Percentiles rank a stretch among this genome's conserved stretches.
phyloP scores from a whole-genome alignment of 2,797 vertebrate species.

The Phrynocephalus vlangalii region DNA sequence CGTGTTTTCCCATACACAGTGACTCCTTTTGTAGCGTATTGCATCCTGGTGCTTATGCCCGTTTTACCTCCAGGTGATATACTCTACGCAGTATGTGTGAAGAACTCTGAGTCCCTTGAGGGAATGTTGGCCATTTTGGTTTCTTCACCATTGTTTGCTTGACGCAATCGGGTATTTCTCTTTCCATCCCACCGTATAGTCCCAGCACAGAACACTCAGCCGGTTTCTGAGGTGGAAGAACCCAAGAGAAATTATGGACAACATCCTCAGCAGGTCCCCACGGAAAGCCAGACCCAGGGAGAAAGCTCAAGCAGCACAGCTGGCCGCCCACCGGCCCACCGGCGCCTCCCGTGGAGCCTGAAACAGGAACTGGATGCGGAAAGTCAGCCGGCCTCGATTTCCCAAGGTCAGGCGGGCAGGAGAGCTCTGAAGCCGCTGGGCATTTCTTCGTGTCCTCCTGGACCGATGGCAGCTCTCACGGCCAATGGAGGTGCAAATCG shows the following conservation, averaged over 20 bases:
- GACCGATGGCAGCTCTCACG: constrained; percentile 32
- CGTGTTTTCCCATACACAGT: not conserved
- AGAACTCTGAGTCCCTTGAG: constrained; percentile 16
- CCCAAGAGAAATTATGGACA: constrained; percentile 51
- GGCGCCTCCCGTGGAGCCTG: constrained; percentile 56
- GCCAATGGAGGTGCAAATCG: constrained; percentile 45
- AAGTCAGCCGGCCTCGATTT: not conserved
- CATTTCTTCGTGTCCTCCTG: constrained; percentile 27
- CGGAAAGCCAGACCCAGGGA: constrained; percentile 49
- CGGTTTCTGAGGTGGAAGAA: constrained; percentile 45
- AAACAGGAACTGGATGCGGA: constrained; percentile 58
- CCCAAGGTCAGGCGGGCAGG: constrained; percentile 21
- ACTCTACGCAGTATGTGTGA: not conserved
- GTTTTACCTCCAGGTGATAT: not conserved
- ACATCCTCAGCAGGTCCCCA: constrained; percentile 14
- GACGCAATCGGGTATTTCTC: constrained; percentile 40
- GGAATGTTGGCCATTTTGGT: constrained; percentile 18
- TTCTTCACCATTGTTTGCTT: constrained; percentile 21
- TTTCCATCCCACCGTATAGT: constrained; percentile 48
- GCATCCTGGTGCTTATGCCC: not conserved
- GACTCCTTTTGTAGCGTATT: not conserved
- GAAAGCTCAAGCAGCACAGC: constrained; percentile 31
- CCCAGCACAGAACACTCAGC: constrained; percentile 57
- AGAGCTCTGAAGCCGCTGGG: constrained; percentile 31
- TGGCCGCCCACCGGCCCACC: constrained; percentile 48